Percentiles rank a stretch among this genome's conserved stretches.
These are phyloP conservation scores for Altica lythri DNA, from an alignment of 2,888 invertebrate genomes.

Conservation along the genomic window DNA sequence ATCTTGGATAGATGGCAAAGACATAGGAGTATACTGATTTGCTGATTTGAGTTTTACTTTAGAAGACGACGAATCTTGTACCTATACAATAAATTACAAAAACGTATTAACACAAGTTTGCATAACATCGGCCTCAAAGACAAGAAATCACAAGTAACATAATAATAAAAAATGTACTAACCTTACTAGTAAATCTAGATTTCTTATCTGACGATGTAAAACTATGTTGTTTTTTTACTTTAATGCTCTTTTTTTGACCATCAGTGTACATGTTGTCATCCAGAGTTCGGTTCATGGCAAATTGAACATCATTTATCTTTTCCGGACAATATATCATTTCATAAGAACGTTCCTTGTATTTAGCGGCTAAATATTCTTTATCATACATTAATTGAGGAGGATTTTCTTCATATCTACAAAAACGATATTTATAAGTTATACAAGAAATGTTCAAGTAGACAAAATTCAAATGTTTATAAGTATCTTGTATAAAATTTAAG, in stretches of 20 bases:
- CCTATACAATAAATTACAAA: slow-evolving; percentile 59
- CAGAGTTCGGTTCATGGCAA: slow-evolving; percentile 52
- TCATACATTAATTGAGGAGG: slow-evolving; percentile 12
- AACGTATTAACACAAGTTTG: background rate
- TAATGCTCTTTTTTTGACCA: slow-evolving; percentile 45
- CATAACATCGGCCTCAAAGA: too few relatives aligned
- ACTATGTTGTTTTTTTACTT: slow-evolving; percentile 51
- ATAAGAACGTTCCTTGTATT: slow-evolving; percentile 44
- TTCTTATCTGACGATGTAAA: slow-evolving; percentile 50
- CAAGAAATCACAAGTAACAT: background rate
- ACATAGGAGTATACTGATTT: slow-evolving; percentile 64
- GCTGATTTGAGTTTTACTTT: slow-evolving; percentile 59
- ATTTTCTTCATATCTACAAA: slow-evolving; percentile 13
- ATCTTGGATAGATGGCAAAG: slow-evolving; percentile 54
- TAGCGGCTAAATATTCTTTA: slow-evolving; percentile 4
- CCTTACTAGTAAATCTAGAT: slow-evolving; percentile 55
- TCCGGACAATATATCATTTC: slow-evolving; percentile 56
- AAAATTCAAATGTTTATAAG: too few relatives aligned
- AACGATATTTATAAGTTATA: too few relatives aligned
- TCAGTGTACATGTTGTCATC: slow-evolving; percentile 46
- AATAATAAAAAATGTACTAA: slow-evolving; percentile 46
- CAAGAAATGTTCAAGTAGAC: too few relatives aligned
- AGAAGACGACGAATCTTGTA: slow-evolving; percentile 47
- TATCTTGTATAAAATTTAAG: too few relatives aligned
- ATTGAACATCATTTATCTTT: slow-evolving; percentile 52